Base-by-base conservation (phyloP, 2,888 invertebrate genomes). In the Cataglyphis cursor region DNA sequence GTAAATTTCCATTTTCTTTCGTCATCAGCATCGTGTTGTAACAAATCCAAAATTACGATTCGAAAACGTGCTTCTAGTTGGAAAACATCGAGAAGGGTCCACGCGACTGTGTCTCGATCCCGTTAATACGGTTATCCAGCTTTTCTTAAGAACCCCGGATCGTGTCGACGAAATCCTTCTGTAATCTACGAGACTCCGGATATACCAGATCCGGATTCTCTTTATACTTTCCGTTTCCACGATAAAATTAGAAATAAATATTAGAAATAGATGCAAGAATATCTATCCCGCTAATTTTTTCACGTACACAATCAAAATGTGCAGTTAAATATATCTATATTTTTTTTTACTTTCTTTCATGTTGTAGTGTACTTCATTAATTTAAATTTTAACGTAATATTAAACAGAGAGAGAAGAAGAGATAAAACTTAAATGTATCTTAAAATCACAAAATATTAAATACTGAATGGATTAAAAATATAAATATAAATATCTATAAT, bases 41-140 rank as follows among this genome's bases (percentile, higher is more conserved):
- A 73, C 28, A 10, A 54, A 28, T 86, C 57, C 41, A 41, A 86
- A 82, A 83, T 80, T 68, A 85, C 59, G n/a, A 66, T 73, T 54
- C 44, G n/a, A 12, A 48, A 64, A 24, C 84, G 59, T 64, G 59
- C n/a, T 24, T 5, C 24, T 35, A n/a, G 18, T 10, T 21, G 66
- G 51, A 44, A 64, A n/a, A 38, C 62, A 48, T 41, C 24, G 41
- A 35, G 15, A n/a, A n/a, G 31, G 5, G 5, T 62, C 18, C 6
- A 54, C 31, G 21, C 31, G 15, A 44, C 28, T 38, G 24, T 54
- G 15, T 66, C 31, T 75, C 10, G 9, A 38, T 31, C 35, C 35
- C 57, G 24, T 83, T 84, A 83, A 83, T 68, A 68, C 12, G 12
- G 28, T 70, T 62, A 31, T 21, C 15, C 12, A 66, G 24, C 41